These are phyloP conservation scores for Wasmannia auropunctata DNA, from an alignment of 1,140 invertebrate species.

Conservation along the genomic window DNA sequence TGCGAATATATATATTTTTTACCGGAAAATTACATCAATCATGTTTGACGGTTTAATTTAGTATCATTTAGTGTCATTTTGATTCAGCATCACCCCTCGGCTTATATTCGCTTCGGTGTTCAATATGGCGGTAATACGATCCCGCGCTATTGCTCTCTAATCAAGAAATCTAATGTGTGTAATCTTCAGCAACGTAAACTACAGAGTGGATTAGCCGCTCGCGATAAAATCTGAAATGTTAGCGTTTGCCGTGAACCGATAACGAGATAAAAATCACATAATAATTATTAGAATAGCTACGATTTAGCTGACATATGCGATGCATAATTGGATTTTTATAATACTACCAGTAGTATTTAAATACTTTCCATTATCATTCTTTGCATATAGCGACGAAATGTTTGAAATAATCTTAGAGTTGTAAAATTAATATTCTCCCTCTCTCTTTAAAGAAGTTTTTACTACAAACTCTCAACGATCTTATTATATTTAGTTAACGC, in stretches of 20 bases:
- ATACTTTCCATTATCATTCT: background rate
- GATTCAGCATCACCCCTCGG: background rate
- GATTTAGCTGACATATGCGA: conserved; percentile 16
- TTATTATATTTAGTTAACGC: background rate
- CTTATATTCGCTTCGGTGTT: background rate
- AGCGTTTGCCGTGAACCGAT: background rate
- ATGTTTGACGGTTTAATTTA: conserved; percentile 1
- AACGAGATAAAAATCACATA: conserved; percentile 33
- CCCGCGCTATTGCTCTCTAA: conserved; percentile 63
- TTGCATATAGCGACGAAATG: background rate
- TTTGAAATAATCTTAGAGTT: background rate
- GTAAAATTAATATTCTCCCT: background rate
- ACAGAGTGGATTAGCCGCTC: conserved; percentile 46
- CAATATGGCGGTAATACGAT: conserved; percentile 75
- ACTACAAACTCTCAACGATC: background rate
- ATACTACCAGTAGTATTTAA: conserved; percentile 10
- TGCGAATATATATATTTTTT: background rate
- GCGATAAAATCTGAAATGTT: conserved; percentile 60
- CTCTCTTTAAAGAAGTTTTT: background rate
- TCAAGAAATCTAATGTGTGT: conserved; percentile 49
- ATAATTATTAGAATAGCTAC: background rate
- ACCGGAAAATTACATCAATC: background rate
- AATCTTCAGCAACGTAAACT: conserved; percentile 15
- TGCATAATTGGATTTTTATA: background rate
- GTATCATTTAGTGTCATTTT: too few species aligned